Conservation (phyloP, 1,140 invertebrate species). For the Drosophila mauritiana region DNA sequence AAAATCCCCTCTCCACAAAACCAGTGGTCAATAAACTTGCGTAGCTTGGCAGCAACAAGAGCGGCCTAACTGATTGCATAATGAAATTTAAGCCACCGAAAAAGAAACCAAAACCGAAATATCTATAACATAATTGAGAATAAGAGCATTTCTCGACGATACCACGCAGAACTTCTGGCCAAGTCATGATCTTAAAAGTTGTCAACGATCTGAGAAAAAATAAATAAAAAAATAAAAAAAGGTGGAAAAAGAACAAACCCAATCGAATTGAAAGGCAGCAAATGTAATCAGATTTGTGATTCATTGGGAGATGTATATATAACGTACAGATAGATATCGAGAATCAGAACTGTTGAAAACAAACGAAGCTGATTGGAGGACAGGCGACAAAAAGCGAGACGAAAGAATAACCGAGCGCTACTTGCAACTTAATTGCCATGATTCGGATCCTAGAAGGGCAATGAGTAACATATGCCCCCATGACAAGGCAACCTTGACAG, state of each 20-base stretch:
- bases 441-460: constrained; percentile 21
- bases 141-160: constrained; percentile 72
- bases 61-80: constrained; percentile 76
- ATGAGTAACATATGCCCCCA: constrained; percentile 28
- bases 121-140: constrained; percentile 82
- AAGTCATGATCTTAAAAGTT: constrained; percentile 77
- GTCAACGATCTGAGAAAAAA: constrained; percentile 67
- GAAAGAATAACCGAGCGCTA: constrained; percentile 22
- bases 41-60: constrained; percentile 68
- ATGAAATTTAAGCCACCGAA: constrained; percentile 72
- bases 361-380: constrained; percentile 39
- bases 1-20: not conserved
- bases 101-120: constrained; percentile 45
- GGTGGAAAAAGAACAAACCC: constrained; percentile 33
- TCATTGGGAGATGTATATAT: constrained; percentile 18
- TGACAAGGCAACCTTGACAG: constrained; percentile 41
- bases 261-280: constrained; percentile 67
- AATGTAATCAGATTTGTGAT: constrained; percentile 79
- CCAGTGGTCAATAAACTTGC: constrained; percentile 78
- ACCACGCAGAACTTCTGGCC: constrained; percentile 36
- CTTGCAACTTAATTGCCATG: constrained; percentile 44
- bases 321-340: constrained; percentile 7
- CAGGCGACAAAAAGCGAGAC: constrained; percentile 29
- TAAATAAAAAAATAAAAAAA: constrained; percentile 19
- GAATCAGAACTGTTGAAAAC: constrained; percentile 25